A percentile compares a stretch with the other conserved stretches of the same genome.
These are phyloP conservation scores for Dugesia japonica DNA, from an alignment of 2,888 invertebrate genomes.

Conservation along the genomic window DNA sequence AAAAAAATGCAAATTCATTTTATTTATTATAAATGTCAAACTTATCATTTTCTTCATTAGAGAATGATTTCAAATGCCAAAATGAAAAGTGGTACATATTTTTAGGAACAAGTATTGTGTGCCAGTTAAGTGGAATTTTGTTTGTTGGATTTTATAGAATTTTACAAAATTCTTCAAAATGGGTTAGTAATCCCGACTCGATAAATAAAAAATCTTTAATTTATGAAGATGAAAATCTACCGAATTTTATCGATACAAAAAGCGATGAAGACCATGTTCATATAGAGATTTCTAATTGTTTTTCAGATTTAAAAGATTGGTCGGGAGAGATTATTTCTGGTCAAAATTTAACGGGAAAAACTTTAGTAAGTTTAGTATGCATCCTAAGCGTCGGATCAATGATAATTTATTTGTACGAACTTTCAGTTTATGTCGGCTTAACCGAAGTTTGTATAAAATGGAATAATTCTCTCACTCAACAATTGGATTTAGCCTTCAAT, in stretches of 20 bases:
- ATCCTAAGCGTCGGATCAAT: conserved; percentile 32
- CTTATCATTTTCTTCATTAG: background rate
- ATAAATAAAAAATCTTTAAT: background rate
- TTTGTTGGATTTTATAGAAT: background rate
- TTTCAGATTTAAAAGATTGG: conserved; percentile 36
- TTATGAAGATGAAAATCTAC: background rate
- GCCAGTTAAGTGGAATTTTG: background rate
- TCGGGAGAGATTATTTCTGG: conserved; percentile 36
- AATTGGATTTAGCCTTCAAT: conserved; percentile 99
- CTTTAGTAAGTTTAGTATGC: conserved; percentile 34
- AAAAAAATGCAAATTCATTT: background rate
- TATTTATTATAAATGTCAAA: conserved; percentile 7
- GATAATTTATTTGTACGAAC: conserved; percentile 32
- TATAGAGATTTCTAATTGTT: conserved; percentile 31
- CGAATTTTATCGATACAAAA: conserved; percentile 20
- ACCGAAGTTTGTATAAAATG: conserved; percentile 31
- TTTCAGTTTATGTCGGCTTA: background rate
- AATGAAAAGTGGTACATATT: conserved; percentile 14
- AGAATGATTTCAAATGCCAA: background rate
- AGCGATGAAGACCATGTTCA: background rate
- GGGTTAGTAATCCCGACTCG: background rate
- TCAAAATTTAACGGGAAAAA: conserved; percentile 33
- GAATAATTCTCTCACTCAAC: conserved; percentile 95
- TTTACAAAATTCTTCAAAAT: background rate
- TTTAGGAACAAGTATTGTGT: background rate